Evolutionary conservation across 2,888 invertebrate species (phyloP), one percentile per base, ranked within the genome.

Genomic region (Sminthurides aquaticus): DNA sequence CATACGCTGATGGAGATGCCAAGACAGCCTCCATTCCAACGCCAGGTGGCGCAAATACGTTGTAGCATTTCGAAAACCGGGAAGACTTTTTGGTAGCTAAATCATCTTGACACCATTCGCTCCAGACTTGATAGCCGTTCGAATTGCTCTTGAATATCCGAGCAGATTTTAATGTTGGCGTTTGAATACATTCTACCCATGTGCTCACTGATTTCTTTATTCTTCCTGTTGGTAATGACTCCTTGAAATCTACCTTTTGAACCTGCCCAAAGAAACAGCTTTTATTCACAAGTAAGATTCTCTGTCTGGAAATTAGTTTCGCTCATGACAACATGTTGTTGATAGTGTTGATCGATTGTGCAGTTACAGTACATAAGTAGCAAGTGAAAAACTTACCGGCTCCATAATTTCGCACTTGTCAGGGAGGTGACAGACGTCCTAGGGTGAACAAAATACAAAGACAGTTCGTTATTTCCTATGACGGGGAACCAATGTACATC

Each of bases 21-120:
- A n/a, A n/a, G n/a, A n/a, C n/a, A n/a, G n/a, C n/a, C n/a, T n/a
- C n/a, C n/a, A n/a, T n/a, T 8, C 43, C 43, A 15, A 5, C 5
- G 8, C 43, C 43, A 5, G 43, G 15, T 11, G 43, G 43, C 48
- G 68, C 72, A n/a, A 70, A 48, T 3, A 74, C 49, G 0, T 61
- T 52, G 54, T 65, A 70, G 15, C 63, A 59, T 28, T 64, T 61
- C 1, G 62, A 20, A 49, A 69, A 70, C 3, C 18, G 43, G 1
- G 64, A 22, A 2, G 57, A 57, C 25, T 71, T 68, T 49, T 72
- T 72, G 15, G 67, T 72, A 0, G 69, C 57, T n/a, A 68, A 52
- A 62, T 74, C 71, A 29, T 60, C 63, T 20, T 65, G 65, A 26
- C 58, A 43, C 72, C 72, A 74, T 57, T 62, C 64, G 22, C 67